Evolutionary conservation across 92 coral and sea anemone species (phyloP), one percentile per base, ranked within the genome.

Genomic region (Porites cylindrica): DNA sequence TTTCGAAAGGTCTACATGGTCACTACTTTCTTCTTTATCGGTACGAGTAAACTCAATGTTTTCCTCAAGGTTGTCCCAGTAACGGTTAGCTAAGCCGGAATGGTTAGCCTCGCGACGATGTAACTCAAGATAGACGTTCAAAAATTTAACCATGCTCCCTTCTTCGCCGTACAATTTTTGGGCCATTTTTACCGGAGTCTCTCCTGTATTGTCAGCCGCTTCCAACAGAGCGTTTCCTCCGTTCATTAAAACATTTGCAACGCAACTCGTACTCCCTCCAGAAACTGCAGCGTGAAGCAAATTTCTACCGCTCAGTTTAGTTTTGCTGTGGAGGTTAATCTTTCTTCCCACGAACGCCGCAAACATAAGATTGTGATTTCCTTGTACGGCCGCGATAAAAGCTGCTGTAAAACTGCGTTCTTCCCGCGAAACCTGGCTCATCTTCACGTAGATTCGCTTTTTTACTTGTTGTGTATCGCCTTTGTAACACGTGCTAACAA

Each of bases 231-330:
- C 84, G 75, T 89, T 91, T 3, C 95, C 95, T 7, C 93, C 95
- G 20, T 92, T 80, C 93, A 92, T 89, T 12, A 92, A 70, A 71
- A 92, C 72, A 73, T 92, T 86, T 12, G 92, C 91, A 7, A 92
- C 89, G 72, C 91, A 89, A 19, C 85, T 92, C 23, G 67, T 80
- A 18, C 89, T 72, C 2, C 88, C 93, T 14, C 95, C 88, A 17
- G 79, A 70, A 20, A 92, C 93, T 18, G 96, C 98, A 7, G 95
- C 93, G 51, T 95, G 98, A 12, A 93, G 85, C 51, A 95, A 65
- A 69, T 70, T 95, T 61, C 96, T 86, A 14, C 93, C 93, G 3
- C 91, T 84, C 83, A 86, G 19, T 29, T 78, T 81, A 6, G 81
- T 77, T 16, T 88, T 78, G 70, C 86, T 77, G 59, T 66, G 67